phyloP scores from a whole-genome alignment of 2,113 vertebrate species.

The Gambusia holbrooki region DNA sequence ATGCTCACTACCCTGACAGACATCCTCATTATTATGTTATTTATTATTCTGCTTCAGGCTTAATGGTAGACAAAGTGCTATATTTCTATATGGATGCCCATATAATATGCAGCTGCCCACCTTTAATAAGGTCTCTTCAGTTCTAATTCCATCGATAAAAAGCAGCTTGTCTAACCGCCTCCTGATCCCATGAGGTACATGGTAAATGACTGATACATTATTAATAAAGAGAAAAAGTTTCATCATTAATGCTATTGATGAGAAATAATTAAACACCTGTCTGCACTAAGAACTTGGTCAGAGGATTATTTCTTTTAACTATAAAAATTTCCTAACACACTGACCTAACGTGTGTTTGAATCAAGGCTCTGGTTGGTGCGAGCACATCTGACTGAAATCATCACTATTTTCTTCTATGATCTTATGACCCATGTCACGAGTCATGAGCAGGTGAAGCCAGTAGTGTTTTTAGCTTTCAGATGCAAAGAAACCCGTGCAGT shows the following conservation, averaged over 20 bases:
- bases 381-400: constrained; percentile 1
- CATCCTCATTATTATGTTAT: constrained; percentile 29
- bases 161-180: constrained; percentile 36
- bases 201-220: constrained; percentile 30
- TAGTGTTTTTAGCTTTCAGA: constrained; percentile 1
- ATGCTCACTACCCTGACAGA: constrained; percentile 23
- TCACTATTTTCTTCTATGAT: background rate
- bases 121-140: constrained; percentile 19
- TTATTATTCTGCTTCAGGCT: constrained; percentile 31
- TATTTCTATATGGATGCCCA: constrained; percentile 29
- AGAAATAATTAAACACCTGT: constrained; percentile 55
- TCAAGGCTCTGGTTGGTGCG: constrained; percentile 14
- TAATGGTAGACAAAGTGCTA: constrained; percentile 51
- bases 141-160: constrained; percentile 21
- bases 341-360: constrained; percentile 24
- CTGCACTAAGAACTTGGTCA: constrained; percentile 22
- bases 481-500: constrained; percentile 17
- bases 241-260: constrained; percentile 37
- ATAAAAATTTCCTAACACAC: constrained; percentile 34
- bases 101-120: constrained; percentile 31
- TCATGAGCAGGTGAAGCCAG: background rate
- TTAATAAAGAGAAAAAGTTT: constrained; percentile 48
- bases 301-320: constrained; percentile 39
- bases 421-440: constrained; percentile 1
- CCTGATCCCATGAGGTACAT: constrained; percentile 21